phyloP scores from a whole-genome alignment of 2,888 invertebrate genomes.

The Artemia sinica region DNA sequence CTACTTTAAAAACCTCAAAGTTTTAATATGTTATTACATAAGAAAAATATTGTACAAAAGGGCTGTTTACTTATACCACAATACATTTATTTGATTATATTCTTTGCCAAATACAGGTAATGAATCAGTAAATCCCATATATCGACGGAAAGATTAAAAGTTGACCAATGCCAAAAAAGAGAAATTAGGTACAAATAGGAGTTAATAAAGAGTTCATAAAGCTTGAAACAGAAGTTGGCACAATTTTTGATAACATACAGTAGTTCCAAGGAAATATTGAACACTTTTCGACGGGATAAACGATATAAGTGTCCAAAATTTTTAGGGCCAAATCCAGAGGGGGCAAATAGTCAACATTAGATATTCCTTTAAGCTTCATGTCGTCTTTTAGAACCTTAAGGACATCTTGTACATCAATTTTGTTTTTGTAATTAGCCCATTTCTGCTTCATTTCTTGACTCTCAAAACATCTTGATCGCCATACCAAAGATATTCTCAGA shows the following conservation, averaged over 20 bases:
- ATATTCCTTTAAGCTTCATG: not conserved
- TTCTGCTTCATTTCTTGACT: not conserved
- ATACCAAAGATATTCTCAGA: not conserved
- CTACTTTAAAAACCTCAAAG: too few relatives aligned
- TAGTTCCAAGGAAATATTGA: not conserved
- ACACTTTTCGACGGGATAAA: not conserved
- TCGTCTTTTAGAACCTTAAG: not conserved
- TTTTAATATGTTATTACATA: too few relatives aligned
- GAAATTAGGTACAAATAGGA: too few relatives aligned
- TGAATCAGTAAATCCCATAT: too few relatives aligned
- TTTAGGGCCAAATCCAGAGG: not conserved
- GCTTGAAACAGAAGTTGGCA: not conserved
- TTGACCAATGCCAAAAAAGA: too few relatives aligned
- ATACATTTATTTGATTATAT: too few relatives aligned
- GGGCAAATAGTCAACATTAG: not conserved
- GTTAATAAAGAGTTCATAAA: too few relatives aligned
- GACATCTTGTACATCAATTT: slow-evolving; percentile 1
- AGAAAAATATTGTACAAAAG: too few relatives aligned
- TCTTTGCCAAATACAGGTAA: too few relatives aligned
- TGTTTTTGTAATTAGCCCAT: not conserved
- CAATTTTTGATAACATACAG: not conserved
- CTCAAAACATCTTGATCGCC: slow-evolving; percentile 7
- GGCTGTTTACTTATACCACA: too few relatives aligned
- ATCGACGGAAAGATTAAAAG: too few relatives aligned
- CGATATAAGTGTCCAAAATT: not conserved